Conservation (phyloP, 2,113 vertebrate species). For the Narcine bancroftii region DNA sequence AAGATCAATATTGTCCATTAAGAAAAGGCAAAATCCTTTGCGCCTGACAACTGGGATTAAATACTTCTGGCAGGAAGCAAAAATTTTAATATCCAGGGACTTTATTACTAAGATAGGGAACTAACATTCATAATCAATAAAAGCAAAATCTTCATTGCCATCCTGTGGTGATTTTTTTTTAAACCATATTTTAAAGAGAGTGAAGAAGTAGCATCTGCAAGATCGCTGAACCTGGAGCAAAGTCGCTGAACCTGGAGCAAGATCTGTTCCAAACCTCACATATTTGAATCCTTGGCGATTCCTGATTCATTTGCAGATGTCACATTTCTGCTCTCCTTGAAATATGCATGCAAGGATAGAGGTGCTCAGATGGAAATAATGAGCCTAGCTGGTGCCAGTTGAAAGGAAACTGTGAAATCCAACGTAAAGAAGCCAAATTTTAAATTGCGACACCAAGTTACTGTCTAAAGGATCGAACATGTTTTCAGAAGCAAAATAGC, state of each 20-base stretch:
- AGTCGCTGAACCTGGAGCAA: not conserved
- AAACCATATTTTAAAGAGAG: not conserved
- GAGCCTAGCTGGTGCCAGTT: not conserved
- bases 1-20: not conserved
- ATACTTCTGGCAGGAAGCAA: constrained; percentile 7
- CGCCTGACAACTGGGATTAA: not conserved
- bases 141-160: not conserved
- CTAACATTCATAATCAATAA: not conserved
- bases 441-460: not conserved
- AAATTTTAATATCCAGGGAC: not conserved
- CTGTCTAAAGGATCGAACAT: not conserved
- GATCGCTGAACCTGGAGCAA: not conserved
- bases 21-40: no score
- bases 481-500: not conserved
- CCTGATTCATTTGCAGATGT: not conserved
- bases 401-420: not conserved
- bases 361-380: not conserved
- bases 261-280: not conserved
- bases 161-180: not conserved
- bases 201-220: not conserved
- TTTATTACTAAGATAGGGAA: not conserved
- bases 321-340: not conserved
- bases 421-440: constrained; percentile 21
- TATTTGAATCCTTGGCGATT: not conserved
- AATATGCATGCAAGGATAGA: not conserved